Evolutionary conservation across 2,888 invertebrate species (phyloP).

Genomic region (Linnaemya tessellans): DNA sequence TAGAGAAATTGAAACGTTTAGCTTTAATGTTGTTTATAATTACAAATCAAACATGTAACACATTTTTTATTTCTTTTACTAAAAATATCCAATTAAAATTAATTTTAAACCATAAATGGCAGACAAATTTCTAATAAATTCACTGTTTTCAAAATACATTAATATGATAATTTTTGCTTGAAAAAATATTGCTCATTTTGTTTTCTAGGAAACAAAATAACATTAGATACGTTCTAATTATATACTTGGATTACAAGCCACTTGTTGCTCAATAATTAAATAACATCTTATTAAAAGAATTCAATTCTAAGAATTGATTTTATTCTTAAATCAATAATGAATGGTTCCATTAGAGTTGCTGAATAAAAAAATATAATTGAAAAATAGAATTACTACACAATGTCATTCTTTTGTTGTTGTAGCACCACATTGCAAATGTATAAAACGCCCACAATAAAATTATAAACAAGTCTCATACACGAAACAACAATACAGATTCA

Average conservation of each 20-base stretch:
- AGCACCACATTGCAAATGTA: slow-evolving; percentile 32
- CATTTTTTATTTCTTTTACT: no score
- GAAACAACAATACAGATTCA: background rate
- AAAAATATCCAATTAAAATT: no score
- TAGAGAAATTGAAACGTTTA: no score
- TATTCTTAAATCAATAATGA: slow-evolving; percentile 43
- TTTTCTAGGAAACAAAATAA: no score
- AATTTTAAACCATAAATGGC: no score
- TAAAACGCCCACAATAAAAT: slow-evolving; percentile 32
- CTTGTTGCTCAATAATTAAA: slow-evolving; percentile 15
- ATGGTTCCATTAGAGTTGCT: slow-evolving; percentile 47
- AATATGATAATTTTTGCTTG: no score
- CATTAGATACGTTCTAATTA: no score
- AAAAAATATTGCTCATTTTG: no score
- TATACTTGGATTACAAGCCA: background rate
- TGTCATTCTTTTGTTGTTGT: slow-evolving; percentile 16
- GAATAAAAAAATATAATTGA: slow-evolving; percentile 38
- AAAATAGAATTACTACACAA: slow-evolving; percentile 56
- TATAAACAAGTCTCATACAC: slow-evolving; percentile 20
- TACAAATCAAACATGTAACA: no score
- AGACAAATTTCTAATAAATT: no score
- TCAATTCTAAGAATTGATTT: slow-evolving; percentile 25
- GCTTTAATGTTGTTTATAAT: background rate
- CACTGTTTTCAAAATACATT: no score
- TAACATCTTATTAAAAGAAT: slow-evolving; percentile 23